These are phyloP conservation scores for Machimus atricapillus DNA, from an alignment of 2,888 invertebrate species.

Conservation along the genomic window DNA sequence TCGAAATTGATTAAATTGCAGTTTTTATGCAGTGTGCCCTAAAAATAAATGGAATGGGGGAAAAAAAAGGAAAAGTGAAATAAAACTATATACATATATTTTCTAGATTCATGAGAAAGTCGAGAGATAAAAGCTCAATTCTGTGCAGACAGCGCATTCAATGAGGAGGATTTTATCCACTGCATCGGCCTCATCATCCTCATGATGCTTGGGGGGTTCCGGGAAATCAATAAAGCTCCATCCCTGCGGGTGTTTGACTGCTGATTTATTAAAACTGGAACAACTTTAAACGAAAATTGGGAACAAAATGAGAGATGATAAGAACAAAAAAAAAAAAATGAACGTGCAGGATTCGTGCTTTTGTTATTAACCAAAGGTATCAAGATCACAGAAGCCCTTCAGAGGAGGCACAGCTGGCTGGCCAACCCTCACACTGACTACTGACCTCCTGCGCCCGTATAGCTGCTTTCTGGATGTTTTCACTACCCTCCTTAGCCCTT, in stretches of 20 bases:
- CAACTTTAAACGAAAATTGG: background rate
- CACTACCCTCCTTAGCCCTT: background rate
- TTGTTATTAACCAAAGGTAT: constrained; percentile 12
- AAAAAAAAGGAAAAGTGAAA: background rate
- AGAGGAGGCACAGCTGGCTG: constrained; percentile 7
- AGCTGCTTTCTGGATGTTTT: background rate
- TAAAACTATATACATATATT: background rate
- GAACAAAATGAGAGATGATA: background rate
- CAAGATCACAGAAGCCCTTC: constrained; percentile 1
- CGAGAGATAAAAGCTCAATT: background rate
- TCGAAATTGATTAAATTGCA: background rate
- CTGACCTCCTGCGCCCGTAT: constrained; percentile 1
- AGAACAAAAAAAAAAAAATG: background rate
- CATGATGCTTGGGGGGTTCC: background rate
- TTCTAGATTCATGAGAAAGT: background rate
- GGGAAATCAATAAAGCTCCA: background rate
- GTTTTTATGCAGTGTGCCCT: background rate
- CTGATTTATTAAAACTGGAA: background rate
- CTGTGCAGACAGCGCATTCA: background rate
- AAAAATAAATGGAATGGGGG: background rate
- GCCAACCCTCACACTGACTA: background rate
- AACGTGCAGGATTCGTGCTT: background rate
- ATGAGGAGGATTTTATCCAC: background rate
- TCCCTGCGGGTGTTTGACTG: background rate
- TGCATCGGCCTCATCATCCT: background rate